phyloP scores from a whole-genome alignment of 1,140 invertebrate species.

The Streblospio benedicti region DNA sequence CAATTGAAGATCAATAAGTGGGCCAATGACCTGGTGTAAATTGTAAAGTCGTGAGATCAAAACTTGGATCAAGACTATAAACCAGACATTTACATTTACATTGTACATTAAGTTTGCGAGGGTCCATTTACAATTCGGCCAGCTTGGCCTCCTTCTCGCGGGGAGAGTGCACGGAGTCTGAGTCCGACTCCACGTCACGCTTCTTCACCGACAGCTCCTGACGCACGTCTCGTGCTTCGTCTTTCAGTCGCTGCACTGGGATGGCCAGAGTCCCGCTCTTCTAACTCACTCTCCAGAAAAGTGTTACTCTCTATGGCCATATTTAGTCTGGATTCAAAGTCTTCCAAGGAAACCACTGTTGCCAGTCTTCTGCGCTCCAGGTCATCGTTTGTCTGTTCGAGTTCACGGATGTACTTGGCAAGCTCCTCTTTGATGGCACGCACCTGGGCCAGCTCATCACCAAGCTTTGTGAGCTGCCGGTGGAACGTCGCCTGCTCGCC shows the following conservation, averaged over 20 bases:
- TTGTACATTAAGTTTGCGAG: no score
- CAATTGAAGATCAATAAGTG: no score
- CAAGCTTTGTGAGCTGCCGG: conserved; percentile 66
- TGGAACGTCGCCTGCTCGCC: conserved; percentile 64
- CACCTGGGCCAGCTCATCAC: conserved; percentile 59
- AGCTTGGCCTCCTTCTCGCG: no score
- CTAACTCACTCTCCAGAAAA: conserved; percentile 88
- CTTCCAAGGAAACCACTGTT: conserved; percentile 80
- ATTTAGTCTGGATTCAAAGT: conserved; percentile 86
- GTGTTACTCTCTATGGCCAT: conserved; percentile 92
- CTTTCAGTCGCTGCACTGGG: conserved; percentile 86
- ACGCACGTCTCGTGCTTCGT: conserved; percentile 96
- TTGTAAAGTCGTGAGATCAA: no score
- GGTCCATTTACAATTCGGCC: no score
- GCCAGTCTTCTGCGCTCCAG: conserved; percentile 87
- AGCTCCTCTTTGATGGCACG: conserved; percentile 62
- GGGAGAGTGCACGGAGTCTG: no score
- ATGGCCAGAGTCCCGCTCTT: conserved; percentile 86
- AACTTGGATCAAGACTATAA: no score
- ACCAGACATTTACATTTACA: no score
- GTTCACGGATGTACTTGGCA: conserved; percentile 75
- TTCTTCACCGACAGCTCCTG: no score
- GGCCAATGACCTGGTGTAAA: no score
- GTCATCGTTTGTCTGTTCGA: conserved; percentile 98
- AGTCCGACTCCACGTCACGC: no score